Base-by-base conservation (phyloP, 2,797 vertebrate species). In the Syndactyla subalaris region DNA sequence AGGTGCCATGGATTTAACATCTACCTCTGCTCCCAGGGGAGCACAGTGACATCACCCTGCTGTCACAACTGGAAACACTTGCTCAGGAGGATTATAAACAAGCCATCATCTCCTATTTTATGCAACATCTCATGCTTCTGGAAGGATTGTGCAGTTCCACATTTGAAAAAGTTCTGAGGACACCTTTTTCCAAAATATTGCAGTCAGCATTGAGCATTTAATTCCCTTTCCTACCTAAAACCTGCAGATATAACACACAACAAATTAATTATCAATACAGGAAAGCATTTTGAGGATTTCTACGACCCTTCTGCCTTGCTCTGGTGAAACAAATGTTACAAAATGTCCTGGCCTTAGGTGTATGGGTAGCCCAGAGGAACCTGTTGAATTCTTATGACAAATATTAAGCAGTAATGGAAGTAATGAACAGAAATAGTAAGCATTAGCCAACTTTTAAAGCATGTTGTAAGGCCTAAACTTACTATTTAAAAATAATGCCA, bases 11-110 rank as follows among this genome's bases (percentile, higher is more conserved):
- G 73, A 38, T 34, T 63, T 41, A 62, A 9, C 32, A 18, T 3
- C 27, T 7, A 43, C 29, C 43, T 32, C 39, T 29, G 30, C 46
- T 52, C 43, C 16, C 30, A 23, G 20, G 1, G 39, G 51, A 43
- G 14, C n/a, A 67, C n/a, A 63, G 26, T 1, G 14, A 75, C 66
- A 43, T 63, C 85, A 62, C 11, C 24, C 52, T 41, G 13, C 36
- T 51, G 39, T 12, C 22, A 54, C 63, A 83, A 39, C 4, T 43
- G 68, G 75, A 55, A 75, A 22, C 36, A 3, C 7, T 63, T 7
- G 0, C 6, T 63, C n/a, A 18, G 10, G 15, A 36, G 0, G 1
- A 26, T 22, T 27, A 39, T 13, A 80, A 80, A 75, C 3, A 10
- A 83, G 41, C 15, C 57, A 84, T 6, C 52, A 59, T 36, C 32